These are phyloP conservation scores for Papilio dardanus DNA, from an alignment of 1,140 invertebrate genomes.

Conservation along the genomic window DNA sequence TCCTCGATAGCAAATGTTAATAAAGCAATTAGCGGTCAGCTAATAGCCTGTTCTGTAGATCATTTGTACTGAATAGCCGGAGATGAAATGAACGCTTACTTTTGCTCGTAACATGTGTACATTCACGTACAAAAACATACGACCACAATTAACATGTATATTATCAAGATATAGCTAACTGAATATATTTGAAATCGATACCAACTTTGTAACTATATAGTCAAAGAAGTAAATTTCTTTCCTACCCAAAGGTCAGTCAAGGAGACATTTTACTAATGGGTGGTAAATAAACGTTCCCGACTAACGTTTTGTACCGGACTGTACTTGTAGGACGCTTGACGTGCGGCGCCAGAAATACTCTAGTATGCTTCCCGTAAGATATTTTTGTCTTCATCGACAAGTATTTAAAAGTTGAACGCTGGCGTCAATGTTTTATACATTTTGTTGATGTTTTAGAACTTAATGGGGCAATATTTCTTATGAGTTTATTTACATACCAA, in stretches of 20 bases:
- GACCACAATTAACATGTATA: not conserved
- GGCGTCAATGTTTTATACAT: slow-evolving; percentile 18
- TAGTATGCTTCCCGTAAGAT: slow-evolving; percentile 44
- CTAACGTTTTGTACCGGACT: not conserved
- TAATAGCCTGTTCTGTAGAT: slow-evolving; percentile 43
- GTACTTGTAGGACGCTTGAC: slow-evolving; percentile 36
- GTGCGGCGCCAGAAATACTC: slow-evolving; percentile 52
- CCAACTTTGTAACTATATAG: not conserved
- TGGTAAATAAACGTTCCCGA: not conserved
- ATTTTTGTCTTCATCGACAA: slow-evolving; percentile 63
- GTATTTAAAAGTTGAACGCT: slow-evolving; percentile 41
- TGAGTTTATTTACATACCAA: slow-evolving; percentile 1
- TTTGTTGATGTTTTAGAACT: slow-evolving; percentile 5
- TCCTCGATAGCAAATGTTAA: slow-evolving; percentile 1
- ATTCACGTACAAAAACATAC: not conserved
- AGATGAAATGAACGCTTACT: slow-evolving; percentile 44
- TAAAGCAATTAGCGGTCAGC: slow-evolving; percentile 39
- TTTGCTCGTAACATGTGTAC: slow-evolving; percentile 30
- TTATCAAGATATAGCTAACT: no score
- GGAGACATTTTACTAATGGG: not conserved
- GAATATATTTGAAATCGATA: not conserved
- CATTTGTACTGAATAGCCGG: slow-evolving; percentile 39
- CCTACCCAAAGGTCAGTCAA: not conserved
- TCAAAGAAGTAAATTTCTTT: not conserved
- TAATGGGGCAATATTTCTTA: not conserved